Evolutionary conservation across 64 coral and sea anemone species (phyloP).

Genomic region (Pocillopora damicornis): DNA sequence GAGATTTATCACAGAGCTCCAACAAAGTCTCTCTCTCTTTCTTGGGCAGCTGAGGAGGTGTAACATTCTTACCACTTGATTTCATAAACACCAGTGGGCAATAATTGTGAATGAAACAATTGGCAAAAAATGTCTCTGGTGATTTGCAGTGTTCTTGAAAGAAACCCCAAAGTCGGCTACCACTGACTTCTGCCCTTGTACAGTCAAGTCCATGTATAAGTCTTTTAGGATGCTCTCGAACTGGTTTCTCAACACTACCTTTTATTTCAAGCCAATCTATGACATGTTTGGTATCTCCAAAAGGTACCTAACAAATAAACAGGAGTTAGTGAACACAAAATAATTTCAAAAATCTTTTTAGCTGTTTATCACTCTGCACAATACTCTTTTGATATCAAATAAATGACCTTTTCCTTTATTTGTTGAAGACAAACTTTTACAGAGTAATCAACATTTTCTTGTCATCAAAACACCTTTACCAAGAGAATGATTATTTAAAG

Average conservation of each 20-base stretch:
- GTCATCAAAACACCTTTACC: too few species aligned
- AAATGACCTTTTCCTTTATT: too few species aligned
- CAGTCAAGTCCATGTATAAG: slow-evolving; percentile 67
- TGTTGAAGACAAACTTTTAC: too few species aligned
- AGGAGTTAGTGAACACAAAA: neutral
- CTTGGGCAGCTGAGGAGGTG: slow-evolving; percentile 52
- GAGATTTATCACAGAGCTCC: slow-evolving; percentile 49
- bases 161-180: slow-evolving; percentile 83
- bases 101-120: slow-evolving; percentile 90
- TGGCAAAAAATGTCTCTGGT: slow-evolving; percentile 67
- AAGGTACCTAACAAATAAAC: slow-evolving; percentile 58
- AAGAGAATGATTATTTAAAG: too few species aligned
- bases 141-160: slow-evolving; percentile 61
- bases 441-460: too few species aligned
- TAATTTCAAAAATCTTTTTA: neutral
- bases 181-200: slow-evolving; percentile 81
- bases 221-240: slow-evolving; percentile 77
- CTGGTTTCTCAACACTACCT: slow-evolving; percentile 62
- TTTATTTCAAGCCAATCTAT: slow-evolving; percentile 78
- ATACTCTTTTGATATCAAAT: too few species aligned
- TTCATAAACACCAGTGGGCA: slow-evolving; percentile 87
- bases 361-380: neutral
- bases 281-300: slow-evolving; percentile 89
- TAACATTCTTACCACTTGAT: slow-evolving; percentile 74
- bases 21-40: slow-evolving; percentile 48